Conservation (phyloP, 2,113 vertebrate genomes). For the Forbesichthys agassizii region DNA sequence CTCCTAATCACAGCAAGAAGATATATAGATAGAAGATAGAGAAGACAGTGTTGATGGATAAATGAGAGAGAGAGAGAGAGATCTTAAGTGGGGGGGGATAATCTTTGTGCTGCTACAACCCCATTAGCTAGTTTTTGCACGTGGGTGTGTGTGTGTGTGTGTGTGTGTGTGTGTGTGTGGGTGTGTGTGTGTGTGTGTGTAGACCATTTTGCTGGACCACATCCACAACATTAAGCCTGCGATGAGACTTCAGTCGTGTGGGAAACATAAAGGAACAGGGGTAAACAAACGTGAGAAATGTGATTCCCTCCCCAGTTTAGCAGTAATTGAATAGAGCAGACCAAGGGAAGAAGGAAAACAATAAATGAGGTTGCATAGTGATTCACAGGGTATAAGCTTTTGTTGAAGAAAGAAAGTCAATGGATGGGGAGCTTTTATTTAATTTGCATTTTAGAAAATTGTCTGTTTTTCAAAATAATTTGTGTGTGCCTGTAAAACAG, state of each 20-base stretch:
- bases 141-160: conserved; percentile 8
- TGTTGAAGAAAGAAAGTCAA: not conserved
- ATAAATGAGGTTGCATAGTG: not conserved
- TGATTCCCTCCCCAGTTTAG: conserved; percentile 35
- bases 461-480: too few relatives aligned
- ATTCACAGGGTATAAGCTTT: not conserved
- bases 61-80: conserved; percentile 18
- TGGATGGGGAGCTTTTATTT: too few relatives aligned
- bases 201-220: too few relatives aligned
- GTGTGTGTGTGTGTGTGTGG: conserved; percentile 18
- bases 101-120: conserved; percentile 38
- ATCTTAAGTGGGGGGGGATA: conserved; percentile 18
- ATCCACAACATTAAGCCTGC: not conserved
- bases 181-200: conserved; percentile 6
- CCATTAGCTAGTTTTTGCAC: conserved; percentile 27
- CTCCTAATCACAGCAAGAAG: not conserved
- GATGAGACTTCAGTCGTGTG: not conserved
- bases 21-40: not conserved
- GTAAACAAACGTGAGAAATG: conserved; percentile 24
- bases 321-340: conserved; percentile 40
- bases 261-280: not conserved
- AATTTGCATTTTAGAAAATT: too few relatives aligned
- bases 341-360: not conserved
- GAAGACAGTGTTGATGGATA: not conserved
- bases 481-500: too few relatives aligned